These are phyloP conservation scores for Sitobion miscanthi DNA, from an alignment of 1,140 invertebrate species.

Conservation along the genomic window DNA sequence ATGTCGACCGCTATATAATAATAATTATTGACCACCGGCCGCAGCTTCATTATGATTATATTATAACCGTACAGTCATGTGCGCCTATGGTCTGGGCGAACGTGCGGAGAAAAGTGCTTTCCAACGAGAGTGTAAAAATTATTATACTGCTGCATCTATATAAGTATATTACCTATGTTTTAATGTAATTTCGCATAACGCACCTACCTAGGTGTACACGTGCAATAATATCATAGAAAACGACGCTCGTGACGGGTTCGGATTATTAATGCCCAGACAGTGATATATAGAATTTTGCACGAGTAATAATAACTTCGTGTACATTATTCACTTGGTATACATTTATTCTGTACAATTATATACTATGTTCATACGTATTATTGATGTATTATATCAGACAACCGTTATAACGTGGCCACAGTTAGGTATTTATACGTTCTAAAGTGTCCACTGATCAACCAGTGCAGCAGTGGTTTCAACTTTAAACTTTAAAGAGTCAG, in stretches of 20 bases:
- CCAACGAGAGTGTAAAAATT: slow-evolving; percentile 29
- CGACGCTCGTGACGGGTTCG: slow-evolving; percentile 9
- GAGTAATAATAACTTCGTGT: neutral
- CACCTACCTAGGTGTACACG: neutral
- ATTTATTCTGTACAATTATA: neutral
- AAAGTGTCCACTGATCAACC: neutral
- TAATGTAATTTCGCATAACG: slow-evolving; percentile 30
- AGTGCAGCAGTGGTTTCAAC: neutral
- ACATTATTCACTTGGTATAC: neutral
- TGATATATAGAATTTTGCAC: slow-evolving; percentile 2
- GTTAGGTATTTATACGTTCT: neutral
- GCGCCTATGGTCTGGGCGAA: neutral
- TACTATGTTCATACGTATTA: neutral
- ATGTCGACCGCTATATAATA: slow-evolving; percentile 33
- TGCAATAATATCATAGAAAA: slow-evolving; percentile 17
- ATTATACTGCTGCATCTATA: neutral
- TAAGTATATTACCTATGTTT: too few relatives aligned
- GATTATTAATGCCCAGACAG: slow-evolving; percentile 7
- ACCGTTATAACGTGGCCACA: neutral
- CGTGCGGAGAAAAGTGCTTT: slow-evolving; percentile 45
- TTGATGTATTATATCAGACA: neutral
- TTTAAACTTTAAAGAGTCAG: neutral
- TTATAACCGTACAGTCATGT: neutral
- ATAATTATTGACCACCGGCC: slow-evolving; percentile 25
- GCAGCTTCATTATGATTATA: slow-evolving; percentile 14